A percentile compares a stretch with the other conserved stretches of the same genome.
Conservation (phyloP, 2,113 vertebrate species). For the Myodes glareolus region DNA sequence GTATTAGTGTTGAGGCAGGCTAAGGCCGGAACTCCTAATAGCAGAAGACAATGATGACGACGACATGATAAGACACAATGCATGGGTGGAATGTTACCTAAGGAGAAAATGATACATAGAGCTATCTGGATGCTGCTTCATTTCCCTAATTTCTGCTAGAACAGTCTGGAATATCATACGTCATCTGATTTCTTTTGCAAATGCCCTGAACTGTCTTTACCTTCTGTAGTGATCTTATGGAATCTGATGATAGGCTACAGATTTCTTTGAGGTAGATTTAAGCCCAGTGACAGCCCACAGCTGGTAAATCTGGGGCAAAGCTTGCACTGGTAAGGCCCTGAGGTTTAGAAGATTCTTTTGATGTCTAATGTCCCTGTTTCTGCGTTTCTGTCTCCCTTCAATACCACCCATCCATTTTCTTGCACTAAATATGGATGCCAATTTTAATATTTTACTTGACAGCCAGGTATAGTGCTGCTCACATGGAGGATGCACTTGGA, state of each 20-base stretch:
- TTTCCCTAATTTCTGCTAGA: conserved; percentile 1
- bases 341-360: neutral
- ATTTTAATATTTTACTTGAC: neutral
- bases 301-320: neutral
- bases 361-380: neutral
- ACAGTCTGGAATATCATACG: neutral
- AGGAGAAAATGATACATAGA: neutral
- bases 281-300: neutral
- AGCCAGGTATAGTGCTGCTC: neutral
- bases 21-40: neutral
- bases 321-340: neutral
- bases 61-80: neutral
- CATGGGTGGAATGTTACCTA: neutral
- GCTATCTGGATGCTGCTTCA: neutral
- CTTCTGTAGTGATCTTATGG: conserved; percentile 9
- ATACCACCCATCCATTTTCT: neutral
- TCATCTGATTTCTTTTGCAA: conserved; percentile 24
- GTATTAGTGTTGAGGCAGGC: conserved; percentile 14
- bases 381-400: neutral
- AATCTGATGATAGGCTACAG: neutral
- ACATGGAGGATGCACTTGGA: neutral
- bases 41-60: neutral
- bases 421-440: neutral
- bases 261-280: conserved; percentile 30
- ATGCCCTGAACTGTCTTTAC: neutral